Evolutionary conservation across 1,140 invertebrate species (phyloP).

Genomic region (Hylyphantes graminicola): DNA sequence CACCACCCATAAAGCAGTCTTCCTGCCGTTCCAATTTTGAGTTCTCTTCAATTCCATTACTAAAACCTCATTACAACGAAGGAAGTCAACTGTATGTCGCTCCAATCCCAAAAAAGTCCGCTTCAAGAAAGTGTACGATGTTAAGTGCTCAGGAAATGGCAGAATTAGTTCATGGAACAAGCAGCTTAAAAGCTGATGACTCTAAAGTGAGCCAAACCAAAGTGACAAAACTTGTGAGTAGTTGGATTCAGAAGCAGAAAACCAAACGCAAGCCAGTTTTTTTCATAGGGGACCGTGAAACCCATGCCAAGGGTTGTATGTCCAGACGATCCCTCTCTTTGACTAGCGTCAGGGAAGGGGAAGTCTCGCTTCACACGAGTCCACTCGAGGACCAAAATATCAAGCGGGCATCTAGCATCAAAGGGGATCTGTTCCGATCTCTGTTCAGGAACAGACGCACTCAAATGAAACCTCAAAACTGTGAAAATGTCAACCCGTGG

Average conservation of each 20-base stretch:
- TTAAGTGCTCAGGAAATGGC: constrained; percentile 52
- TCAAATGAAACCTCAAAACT: no score
- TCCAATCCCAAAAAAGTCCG: background rate
- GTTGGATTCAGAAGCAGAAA: constrained; percentile 56
- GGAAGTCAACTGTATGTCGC: background rate
- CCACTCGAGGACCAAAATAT: background rate
- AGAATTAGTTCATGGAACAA: constrained; percentile 47
- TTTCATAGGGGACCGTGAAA: constrained; percentile 37
- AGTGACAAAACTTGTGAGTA: constrained; percentile 38
- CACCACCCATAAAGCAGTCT: constrained; percentile 36
- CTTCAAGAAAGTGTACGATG: constrained; percentile 28
- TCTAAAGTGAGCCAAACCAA: constrained; percentile 13
- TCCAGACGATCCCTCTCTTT: constrained; percentile 45
- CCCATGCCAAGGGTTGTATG: constrained; percentile 14
- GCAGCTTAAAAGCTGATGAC: background rate
- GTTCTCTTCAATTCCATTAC: background rate
- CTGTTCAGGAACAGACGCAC: no score
- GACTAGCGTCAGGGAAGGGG: constrained; percentile 40
- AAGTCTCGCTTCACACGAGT: constrained; percentile 30
- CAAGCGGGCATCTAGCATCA: background rate
- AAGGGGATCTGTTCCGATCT: background rate
- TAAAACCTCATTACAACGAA: constrained; percentile 15
- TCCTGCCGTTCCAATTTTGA: constrained; percentile 1
- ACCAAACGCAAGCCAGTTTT: constrained; percentile 54
- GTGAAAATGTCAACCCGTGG: no score